Evolutionary conservation across 1,140 invertebrate species (phyloP).

Genomic region (Macrobrachium rosenbergii): DNA sequence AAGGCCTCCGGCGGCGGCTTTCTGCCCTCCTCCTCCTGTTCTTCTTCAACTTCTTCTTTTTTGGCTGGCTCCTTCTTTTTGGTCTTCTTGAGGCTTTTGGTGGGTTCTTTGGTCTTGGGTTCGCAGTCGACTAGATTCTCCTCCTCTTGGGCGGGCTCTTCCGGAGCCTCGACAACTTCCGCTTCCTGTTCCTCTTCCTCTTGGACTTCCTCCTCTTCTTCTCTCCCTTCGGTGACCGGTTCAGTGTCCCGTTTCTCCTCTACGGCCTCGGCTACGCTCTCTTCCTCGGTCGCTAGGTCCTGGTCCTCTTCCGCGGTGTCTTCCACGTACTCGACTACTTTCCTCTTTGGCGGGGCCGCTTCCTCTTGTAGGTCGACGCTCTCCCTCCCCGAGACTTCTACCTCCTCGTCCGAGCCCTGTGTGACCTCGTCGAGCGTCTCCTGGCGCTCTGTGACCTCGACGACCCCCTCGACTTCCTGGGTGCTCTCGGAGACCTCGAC

Average conservation of each 20-base stretch:
- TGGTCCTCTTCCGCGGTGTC: too few species aligned
- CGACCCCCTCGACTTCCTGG: neutral
- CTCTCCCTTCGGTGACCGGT: neutral
- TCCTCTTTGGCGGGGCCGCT: neutral
- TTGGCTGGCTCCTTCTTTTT: too few species aligned
- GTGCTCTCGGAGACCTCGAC: neutral
- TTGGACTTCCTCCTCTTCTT: neutral
- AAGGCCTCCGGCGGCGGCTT: too few species aligned
- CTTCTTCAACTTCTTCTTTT: too few species aligned
- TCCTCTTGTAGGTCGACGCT: neutral
- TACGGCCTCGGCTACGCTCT: neutral
- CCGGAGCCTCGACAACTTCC: too few species aligned
- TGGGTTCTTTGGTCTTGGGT: too few species aligned
- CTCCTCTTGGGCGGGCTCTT: too few species aligned
- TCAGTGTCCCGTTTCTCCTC: neutral
- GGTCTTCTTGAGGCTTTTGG: too few species aligned
- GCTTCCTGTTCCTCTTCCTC: neutral
- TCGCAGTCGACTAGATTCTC: too few species aligned
- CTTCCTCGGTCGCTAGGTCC: too few species aligned
- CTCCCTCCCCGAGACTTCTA: neutral
- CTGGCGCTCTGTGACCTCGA: neutral
- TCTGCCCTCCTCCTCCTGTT: too few species aligned
- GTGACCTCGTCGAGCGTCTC: neutral
- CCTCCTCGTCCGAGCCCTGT: neutral
- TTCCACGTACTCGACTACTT: too few species aligned